Base-by-base conservation (phyloP, 2,113 vertebrate genomes). In the Daboia siamensis region DNA sequence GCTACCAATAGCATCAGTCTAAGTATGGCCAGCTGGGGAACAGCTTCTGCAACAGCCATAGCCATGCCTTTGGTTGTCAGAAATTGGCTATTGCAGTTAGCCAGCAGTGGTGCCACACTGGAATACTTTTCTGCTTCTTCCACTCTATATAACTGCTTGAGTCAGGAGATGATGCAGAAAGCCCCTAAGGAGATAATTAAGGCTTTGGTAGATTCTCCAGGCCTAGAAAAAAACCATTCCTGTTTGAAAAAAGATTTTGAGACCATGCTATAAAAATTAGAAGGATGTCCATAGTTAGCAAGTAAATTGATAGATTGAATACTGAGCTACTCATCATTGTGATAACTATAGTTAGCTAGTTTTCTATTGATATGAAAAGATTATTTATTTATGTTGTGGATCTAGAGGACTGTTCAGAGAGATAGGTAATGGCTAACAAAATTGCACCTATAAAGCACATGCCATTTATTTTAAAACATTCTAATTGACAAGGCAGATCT, bases 1-100 rank as follows among this genome's bases (percentile, higher is more conserved):
- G 98, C 97, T 64, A 98, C 99, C 92, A 98, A 98, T 39, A 99
- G 99, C 5, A 96, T 98, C 54, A 98, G 98, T 0, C 94, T 97
- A 0, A 94, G 96, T 89, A 91, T 93, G 1, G 13, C 46, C 56
- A 99, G 61, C 95, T 97, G 0, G 96, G 98, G 21, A 2, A 29
- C 17, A 0, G 48, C 88, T 21, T 90, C 92, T 7, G 88, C 92
- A 39, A 91, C 92, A 46, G 80, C 56, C 6, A 97, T 98, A 55
- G 97, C 97, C 88, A 96, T 98, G 69, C 98, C 98, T 93, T 97
- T 98, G 59, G 97, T 97, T 91, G 96, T 88, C 90, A 98, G 91
- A 98, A 98, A 13, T 96, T 98, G 0, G 88, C 80, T 90, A 48
- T 24, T 90, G 13, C 92, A 93, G 26, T 15, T 86, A 4, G 56